Evolutionary conservation across 2,888 invertebrate genomes (phyloP).

Genomic region (Ectemnius continuus): DNA sequence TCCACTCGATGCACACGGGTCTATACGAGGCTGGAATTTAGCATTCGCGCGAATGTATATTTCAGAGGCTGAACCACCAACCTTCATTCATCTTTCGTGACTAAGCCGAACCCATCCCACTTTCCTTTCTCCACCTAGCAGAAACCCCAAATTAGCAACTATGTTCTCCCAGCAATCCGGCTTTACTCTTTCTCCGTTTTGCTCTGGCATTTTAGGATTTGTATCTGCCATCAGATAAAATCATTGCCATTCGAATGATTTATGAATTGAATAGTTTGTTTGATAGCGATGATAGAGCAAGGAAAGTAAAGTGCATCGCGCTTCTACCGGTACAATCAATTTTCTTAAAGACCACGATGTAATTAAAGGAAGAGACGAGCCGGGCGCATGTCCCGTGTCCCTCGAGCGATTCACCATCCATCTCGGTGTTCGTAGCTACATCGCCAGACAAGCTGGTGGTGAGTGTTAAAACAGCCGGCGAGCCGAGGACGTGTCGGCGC

Average conservation of each 20-base stretch:
- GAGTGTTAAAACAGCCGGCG: conserved; percentile 33
- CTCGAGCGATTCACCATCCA: conserved; percentile 2
- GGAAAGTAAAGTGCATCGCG: too few relatives aligned
- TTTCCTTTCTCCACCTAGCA: conserved; percentile 23
- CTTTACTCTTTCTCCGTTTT: too few relatives aligned
- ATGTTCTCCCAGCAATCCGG: too few relatives aligned
- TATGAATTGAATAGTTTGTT: too few relatives aligned
- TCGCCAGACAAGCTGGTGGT: conserved; percentile 4
- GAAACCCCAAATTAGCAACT: too few relatives aligned
- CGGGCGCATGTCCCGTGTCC: too few relatives aligned
- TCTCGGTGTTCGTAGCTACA: conserved; percentile 13
- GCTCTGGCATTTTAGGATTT: background rate
- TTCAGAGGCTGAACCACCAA: conserved; percentile 11
- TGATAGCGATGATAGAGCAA: too few relatives aligned
- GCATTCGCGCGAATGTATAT: conserved; percentile 14
- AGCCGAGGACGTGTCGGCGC: conserved; percentile 46
- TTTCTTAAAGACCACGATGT: too few relatives aligned
- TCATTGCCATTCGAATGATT: too few relatives aligned
- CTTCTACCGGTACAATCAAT: too few relatives aligned
- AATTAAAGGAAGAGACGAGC: too few relatives aligned
- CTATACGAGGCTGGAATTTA: conserved; percentile 18
- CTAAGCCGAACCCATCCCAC: conserved; percentile 52
- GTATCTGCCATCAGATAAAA: too few relatives aligned
- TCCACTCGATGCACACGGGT: conserved; percentile 3
- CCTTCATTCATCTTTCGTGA: conserved; percentile 57